A percentile compares a stretch with the other conserved stretches of the same genome.
Evolutionary conservation across 2,113 vertebrate species (phyloP).

Genomic region (Microcebus murinus): DNA sequence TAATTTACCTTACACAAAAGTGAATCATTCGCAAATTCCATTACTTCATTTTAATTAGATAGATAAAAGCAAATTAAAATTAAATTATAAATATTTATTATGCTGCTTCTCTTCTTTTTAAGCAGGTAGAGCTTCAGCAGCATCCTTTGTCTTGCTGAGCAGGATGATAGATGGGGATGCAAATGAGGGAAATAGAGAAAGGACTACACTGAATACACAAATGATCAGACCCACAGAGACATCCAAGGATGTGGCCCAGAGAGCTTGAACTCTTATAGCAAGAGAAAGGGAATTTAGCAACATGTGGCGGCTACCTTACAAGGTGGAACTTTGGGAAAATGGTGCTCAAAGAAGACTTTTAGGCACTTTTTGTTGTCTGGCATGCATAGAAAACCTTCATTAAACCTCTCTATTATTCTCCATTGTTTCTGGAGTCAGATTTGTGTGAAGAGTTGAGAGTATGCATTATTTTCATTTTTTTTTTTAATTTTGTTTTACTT

Average conservation of each 20-base stretch:
- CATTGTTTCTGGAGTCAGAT: background rate
- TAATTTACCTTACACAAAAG: background rate
- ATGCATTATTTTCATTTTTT: background rate
- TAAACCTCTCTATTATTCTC: background rate
- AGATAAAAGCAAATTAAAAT: slow-evolving; percentile 40
- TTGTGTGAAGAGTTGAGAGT: background rate
- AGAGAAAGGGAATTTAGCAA: background rate
- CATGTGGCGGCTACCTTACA: background rate
- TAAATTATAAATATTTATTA: slow-evolving; percentile 46
- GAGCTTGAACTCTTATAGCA: background rate
- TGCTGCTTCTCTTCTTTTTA: background rate
- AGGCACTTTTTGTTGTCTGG: background rate
- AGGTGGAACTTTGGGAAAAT: background rate
- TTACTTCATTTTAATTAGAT: slow-evolving; percentile 9
- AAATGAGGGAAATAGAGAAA: background rate
- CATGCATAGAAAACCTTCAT: background rate
- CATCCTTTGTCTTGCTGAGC: background rate
- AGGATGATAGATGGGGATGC: background rate
- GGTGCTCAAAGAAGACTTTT: background rate
- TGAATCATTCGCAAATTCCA: background rate
- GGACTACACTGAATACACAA: background rate
- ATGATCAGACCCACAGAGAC: background rate
- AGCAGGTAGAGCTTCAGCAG: background rate
- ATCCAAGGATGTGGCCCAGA: background rate
- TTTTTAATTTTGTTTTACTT: background rate